phyloP scores from a whole-genome alignment of 1,140 invertebrate genomes.

The Drosophila arawakana region DNA sequence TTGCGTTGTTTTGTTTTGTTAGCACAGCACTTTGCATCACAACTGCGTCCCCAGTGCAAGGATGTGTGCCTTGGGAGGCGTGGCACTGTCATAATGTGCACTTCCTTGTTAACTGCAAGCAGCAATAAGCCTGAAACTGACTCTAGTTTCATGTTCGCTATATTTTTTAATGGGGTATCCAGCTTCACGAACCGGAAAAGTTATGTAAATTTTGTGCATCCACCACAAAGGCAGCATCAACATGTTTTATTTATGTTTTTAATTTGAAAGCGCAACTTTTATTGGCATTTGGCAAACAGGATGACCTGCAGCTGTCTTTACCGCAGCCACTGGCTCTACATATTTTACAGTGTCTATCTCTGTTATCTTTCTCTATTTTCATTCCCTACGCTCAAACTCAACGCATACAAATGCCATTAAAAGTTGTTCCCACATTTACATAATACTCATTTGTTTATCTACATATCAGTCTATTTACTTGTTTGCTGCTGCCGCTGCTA shows the following conservation, averaged over 20 bases:
- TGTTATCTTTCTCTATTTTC: slow-evolving; percentile 11
- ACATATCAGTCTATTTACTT: slow-evolving; percentile 43
- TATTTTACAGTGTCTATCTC: background rate
- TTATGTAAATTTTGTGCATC: slow-evolving; percentile 40
- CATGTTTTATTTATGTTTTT: slow-evolving; percentile 68
- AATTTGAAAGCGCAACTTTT: slow-evolving; percentile 62
- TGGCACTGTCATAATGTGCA: slow-evolving; percentile 27
- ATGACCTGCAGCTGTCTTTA: slow-evolving; percentile 6
- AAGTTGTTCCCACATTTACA: slow-evolving; percentile 61
- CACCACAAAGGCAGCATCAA: slow-evolving; percentile 17
- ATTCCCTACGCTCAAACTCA: background rate
- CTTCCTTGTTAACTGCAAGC: slow-evolving; percentile 20
- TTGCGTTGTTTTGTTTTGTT: slow-evolving; percentile 31
- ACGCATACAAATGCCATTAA: slow-evolving; percentile 31
- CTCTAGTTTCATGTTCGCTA: slow-evolving; percentile 20
- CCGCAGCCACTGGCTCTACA: background rate
- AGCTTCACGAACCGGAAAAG: background rate
- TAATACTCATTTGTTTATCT: slow-evolving; percentile 55
- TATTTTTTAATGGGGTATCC: slow-evolving; percentile 13
- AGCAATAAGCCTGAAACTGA: slow-evolving; percentile 34
- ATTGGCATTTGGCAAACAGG: slow-evolving; percentile 25
- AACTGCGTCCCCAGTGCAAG: background rate
- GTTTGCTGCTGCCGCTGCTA: slow-evolving; percentile 22
- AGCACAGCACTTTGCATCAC: slow-evolving; percentile 17
- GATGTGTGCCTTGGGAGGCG: background rate